Base-by-base conservation (phyloP, 2,797 vertebrate genomes). In the Oreochromis grahami region DNA sequence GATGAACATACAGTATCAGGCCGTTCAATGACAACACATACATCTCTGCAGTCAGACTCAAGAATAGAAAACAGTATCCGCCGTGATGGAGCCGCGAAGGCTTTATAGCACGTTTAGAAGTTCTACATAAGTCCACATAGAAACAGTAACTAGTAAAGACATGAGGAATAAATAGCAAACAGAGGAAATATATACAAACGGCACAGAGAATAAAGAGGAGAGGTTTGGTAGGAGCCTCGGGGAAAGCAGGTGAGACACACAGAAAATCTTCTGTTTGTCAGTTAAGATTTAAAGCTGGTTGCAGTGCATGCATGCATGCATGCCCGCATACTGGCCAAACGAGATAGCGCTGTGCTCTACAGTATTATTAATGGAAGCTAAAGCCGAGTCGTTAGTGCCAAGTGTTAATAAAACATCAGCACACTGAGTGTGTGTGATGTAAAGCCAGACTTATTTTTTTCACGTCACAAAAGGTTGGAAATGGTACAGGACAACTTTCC, bases 161-260 rank as follows among this genome's bases (percentile, higher is more conserved):
- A 60, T 3, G 56, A 12, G 3, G 56, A 4, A 36, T 60, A 60
- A 60, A 60, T n/a, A 3, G 56, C 17, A 60, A 60, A 60, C 9
- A 60, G 56, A 34, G 32, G 32, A 60, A 3, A 60, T 19, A 1
- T 13, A 12, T 60, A 0, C 3, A 60, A 60, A 60, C 5, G 1
- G 56, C 56, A 60, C 56, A 60, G 56, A 36, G 56, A 45, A 70
- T 45, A 70, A 29, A 70, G 24, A 72, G 9, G 1, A 29, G 68
- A 72, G 5, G 9, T 2, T 9, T 34, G 21, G 21, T 72, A 0
- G 15, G 41, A 26, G 2, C 41, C 15, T 1, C 0, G 15, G 0
- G 5, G 29, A 60, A 34, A 11, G 9, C 65, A 70, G 41, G 41
- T 45, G 65, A 45, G 2, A 13, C 4, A 0, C 68, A 48, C 26